Evolutionary conservation across 1,140 invertebrate species (phyloP).

Genomic region (Drosophila serrata): DNA sequence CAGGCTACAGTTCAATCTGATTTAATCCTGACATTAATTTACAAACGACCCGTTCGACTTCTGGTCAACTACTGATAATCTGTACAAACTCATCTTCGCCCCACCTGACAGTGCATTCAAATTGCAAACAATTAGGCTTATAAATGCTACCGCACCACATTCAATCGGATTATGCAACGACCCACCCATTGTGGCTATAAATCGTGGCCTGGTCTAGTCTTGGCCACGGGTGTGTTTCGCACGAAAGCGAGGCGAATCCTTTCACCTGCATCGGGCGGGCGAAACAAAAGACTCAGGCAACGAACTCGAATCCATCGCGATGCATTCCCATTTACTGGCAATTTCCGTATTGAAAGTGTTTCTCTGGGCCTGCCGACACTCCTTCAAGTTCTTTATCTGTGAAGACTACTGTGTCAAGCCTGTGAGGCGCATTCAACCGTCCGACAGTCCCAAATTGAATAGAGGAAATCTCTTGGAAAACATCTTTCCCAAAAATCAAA

Average conservation of each 20-base stretch:
- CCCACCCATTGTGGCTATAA: conserved; percentile 60
- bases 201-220: conserved; percentile 47
- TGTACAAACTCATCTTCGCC: conserved; percentile 20
- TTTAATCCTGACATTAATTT: conserved; percentile 9
- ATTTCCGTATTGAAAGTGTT: conserved; percentile 70
- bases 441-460: conserved; percentile 33
- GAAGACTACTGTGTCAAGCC: conserved; percentile 54
- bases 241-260: conserved; percentile 56
- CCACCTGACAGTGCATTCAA: conserved; percentile 57
- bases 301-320: conserved; percentile 52
- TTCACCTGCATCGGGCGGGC: conserved; percentile 58
- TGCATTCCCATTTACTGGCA: conserved; percentile 29
- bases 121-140: conserved; percentile 68
- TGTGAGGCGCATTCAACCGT: conserved; percentile 29
- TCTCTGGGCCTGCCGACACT: conserved; percentile 39
- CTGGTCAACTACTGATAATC: conserved; percentile 16
- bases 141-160: conserved; percentile 67
- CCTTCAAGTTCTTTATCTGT: conserved; percentile 67
- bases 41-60: conserved; percentile 13
- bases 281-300: conserved; percentile 82
- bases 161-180: conserved; percentile 59
- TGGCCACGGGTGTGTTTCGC: conserved; percentile 61
- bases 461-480: conserved; percentile 42
- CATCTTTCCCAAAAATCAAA: conserved; percentile 43
- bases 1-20: not conserved